Conservation (phyloP, 92 coral and sea anemone species). For the Heliopora coerulea region DNA sequence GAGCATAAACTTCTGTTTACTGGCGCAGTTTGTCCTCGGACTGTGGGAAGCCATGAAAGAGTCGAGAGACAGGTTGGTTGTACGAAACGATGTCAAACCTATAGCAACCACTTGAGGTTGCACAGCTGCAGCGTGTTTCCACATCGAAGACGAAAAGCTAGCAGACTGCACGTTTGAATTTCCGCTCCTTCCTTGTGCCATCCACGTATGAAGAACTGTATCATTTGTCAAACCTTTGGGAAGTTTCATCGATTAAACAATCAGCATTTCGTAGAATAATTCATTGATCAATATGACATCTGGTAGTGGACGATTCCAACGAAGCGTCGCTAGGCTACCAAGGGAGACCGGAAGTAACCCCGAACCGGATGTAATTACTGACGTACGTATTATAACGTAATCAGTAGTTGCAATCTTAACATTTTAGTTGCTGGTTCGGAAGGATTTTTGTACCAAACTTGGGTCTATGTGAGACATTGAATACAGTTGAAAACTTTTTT, state of each 20-base stretch:
- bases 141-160: slow-evolving; percentile 6
- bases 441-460: too few relatives aligned
- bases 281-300: too few relatives aligned
- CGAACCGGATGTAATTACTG: too few relatives aligned
- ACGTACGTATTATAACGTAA: too few relatives aligned
- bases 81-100: slow-evolving; percentile 14
- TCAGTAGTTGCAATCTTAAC: too few relatives aligned
- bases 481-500: too few relatives aligned
- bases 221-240: slow-evolving; percentile 29
- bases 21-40: slow-evolving; percentile 81
- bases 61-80: slow-evolving; percentile 62
- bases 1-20: slow-evolving; percentile 84
- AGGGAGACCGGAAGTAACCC: too few relatives aligned
- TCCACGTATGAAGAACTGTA: slow-evolving; percentile 30
- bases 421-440: too few relatives aligned
- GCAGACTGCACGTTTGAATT: not conserved
- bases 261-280: too few relatives aligned
- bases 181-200: slow-evolving; percentile 14
- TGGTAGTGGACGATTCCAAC: too few relatives aligned
- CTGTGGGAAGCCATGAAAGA: slow-evolving; percentile 97
- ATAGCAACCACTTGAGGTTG: slow-evolving; percentile 21
- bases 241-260: slow-evolving; percentile 26
- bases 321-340: too few relatives aligned
- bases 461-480: too few relatives aligned
- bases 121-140: not conserved